These are phyloP conservation scores for Vanessa atalanta DNA, from an alignment of 1,140 invertebrate species.

Conservation along the genomic window DNA sequence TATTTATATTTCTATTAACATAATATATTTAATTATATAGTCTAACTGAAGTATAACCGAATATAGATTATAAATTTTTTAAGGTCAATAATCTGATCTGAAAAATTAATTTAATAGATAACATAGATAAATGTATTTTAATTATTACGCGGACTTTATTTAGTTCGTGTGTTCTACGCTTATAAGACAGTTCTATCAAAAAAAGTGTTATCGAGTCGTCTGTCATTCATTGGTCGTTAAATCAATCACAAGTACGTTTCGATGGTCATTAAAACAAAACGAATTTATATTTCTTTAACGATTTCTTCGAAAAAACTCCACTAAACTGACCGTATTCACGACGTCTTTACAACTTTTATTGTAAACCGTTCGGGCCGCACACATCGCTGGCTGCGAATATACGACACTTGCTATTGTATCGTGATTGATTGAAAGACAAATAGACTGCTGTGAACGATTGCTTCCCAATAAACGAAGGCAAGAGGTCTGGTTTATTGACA, in stretches of 20 bases:
- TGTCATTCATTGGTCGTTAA: no score
- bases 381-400: conserved; percentile 11
- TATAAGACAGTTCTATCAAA: no score
- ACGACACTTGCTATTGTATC: conserved; percentile 20
- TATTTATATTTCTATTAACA: neutral
- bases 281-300: neutral
- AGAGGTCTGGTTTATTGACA: conserved; percentile 7
- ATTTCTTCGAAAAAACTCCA: neutral
- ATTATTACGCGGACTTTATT: no score
- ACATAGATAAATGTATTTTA: no score
- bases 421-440: conserved; percentile 40
- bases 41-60: no score
- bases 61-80: no score
- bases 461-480: conserved; percentile 22
- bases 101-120: no score
- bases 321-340: neutral
- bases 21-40: no score
- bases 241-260: no score
- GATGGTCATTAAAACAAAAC: neutral
- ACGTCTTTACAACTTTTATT: neutral
- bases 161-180: no score
- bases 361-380: conserved; percentile 1
- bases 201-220: no score
- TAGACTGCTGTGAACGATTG: conserved; percentile 33
- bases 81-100: no score